These are phyloP conservation scores for Urocynchramus pylzowi DNA, from an alignment of 2,113 vertebrate species.

Conservation along the genomic window DNA sequence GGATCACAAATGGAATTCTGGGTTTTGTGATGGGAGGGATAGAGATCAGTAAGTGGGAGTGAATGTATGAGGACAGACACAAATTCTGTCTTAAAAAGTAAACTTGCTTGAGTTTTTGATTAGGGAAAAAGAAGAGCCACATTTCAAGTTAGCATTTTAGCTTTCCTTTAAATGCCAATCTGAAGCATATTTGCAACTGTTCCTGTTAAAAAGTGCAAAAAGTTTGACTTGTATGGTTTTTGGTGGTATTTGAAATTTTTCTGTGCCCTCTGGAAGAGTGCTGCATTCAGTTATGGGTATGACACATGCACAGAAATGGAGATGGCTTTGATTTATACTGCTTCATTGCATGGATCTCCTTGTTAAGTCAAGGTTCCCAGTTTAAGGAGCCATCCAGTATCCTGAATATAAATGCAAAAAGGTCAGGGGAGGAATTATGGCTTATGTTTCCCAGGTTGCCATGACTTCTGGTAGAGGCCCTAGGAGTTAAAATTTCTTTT, in stretches of 20 bases:
- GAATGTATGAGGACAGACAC: not conserved
- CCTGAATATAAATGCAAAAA: not conserved
- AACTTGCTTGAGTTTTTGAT: not conserved
- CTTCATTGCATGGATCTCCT: not conserved
- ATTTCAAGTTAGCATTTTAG: not conserved
- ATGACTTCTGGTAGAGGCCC: not conserved
- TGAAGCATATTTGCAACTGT: not conserved
- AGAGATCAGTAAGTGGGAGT: not conserved
- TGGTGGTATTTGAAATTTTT: not conserved
- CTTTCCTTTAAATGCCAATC: not conserved
- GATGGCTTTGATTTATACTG: not conserved
- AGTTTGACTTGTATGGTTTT: not conserved
- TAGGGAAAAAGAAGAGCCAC: not conserved
- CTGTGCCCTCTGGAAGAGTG: not conserved
- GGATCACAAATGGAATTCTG: not conserved
- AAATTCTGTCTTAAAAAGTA: not conserved
- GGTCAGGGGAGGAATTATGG: not conserved
- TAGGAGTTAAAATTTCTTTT: not conserved
- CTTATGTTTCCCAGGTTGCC: not conserved
- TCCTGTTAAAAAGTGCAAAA: not conserved
- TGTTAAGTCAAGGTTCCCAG: not conserved
- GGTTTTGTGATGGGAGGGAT: not conserved
- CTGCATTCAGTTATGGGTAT: not conserved
- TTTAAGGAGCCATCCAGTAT: not conserved
- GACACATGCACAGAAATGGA: not conserved